Evolutionary conservation across 2,113 vertebrate genomes (phyloP), one percentile per base, ranked within the genome.

Genomic region (Emydocephalus ijimae): DNA sequence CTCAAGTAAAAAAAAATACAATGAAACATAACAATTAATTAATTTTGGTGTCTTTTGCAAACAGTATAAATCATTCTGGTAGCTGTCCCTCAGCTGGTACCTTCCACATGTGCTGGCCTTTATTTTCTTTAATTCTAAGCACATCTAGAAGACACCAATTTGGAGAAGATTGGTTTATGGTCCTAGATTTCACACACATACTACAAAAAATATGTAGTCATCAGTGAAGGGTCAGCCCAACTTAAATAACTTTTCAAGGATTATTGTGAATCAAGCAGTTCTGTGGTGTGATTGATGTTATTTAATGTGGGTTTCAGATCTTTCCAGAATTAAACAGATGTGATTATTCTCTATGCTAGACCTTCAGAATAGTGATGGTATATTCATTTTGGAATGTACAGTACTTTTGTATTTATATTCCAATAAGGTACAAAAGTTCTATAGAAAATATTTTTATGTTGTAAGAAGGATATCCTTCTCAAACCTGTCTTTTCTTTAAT

Each of bases 361-460:
- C 3, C 9, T n/a, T 45, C 61, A 81, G 64, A 57, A 48, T 89
- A 48, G 48, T 92, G 61, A 18, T n/a, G 3, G 18, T 34, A 81
- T 55, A 39, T 15, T 87, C 9, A 5, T 45, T 89, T 89, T 81
- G 52, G 20, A 56, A 81, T 26, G 11, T 23, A 57, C 9, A 24
- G 23, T 48, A 64, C 88, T 94, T 85, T 59, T 24, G 59, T 87
- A 26, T 69, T 5, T 52, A 0, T 87, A 81, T 56, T 89, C 92
- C 92, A 69, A 92, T 89, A 12, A 85, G 91, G 91, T 94, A 52
- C 14, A 56, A 45, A 50, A 85, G 93, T 90, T 91, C 94, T 89
- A 93, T 95, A 95, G 87, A 94, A 95, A 94, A 94, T 88, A 89
- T 90, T 43, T 86, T 4, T 88, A 21, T 91, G n/a, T 93, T 91